phyloP scores from a whole-genome alignment of 30 jellyfish, hydroid and myxozoan genomes.

The Hydractinia symbiolongicarpus region DNA sequence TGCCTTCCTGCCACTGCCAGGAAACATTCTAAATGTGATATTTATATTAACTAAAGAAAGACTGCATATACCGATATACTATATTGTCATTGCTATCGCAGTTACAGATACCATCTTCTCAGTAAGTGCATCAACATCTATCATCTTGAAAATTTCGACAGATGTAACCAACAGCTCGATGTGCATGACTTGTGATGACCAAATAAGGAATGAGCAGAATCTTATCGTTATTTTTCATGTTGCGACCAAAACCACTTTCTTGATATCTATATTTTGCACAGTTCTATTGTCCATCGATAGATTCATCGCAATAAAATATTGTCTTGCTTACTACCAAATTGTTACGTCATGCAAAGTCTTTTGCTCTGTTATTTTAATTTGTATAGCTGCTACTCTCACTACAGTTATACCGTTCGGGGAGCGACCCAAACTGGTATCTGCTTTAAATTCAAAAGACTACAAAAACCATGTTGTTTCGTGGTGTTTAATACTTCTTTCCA shows the following conservation, averaged over 20 bases:
- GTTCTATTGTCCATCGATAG: background rate
- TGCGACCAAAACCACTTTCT: background rate
- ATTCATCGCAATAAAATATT: conserved; percentile 2
- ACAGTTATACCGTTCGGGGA: background rate
- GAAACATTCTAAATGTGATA: conserved; percentile 12
- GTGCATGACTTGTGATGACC: background rate
- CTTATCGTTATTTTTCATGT: background rate
- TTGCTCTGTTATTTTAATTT: background rate
- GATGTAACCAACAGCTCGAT: background rate
- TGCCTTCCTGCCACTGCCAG: conserved; percentile 18
- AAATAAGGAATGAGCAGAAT: background rate
- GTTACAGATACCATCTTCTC: background rate
- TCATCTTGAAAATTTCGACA: background rate
- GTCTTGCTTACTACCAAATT: background rate
- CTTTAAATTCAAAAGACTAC: background rate
- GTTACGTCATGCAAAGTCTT: background rate
- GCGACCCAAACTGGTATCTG: background rate
- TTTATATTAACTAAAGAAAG: background rate
- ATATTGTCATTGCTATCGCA: background rate
- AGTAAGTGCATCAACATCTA: background rate
- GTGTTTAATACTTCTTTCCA: background rate
- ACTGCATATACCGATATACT: conserved; percentile 2
- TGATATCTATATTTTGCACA: conserved; percentile 10
- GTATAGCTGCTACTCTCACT: background rate
- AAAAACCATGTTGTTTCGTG: background rate